Base-by-base conservation (phyloP, 1,140 invertebrate genomes). In the Lepidurus packardi region DNA sequence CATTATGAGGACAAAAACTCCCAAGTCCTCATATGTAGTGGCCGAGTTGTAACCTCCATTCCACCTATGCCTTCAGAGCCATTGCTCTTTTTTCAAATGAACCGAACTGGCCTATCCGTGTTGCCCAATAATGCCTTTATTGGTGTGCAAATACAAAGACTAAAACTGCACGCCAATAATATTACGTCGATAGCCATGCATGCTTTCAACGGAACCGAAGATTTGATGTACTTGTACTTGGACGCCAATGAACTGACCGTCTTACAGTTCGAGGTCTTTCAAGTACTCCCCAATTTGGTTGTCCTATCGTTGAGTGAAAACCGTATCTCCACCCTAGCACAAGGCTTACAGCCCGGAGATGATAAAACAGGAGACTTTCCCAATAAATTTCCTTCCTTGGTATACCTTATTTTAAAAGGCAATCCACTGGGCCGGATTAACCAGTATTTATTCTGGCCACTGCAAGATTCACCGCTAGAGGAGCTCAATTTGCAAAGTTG, bases 401-500 rank as follows among this genome's bases (percentile, higher is more conserved):
- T 25, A 41, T 78, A 78, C 34, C 73, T 80, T 21, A 45, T 78
- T 34, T 41, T 80, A 25, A 16, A 42, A 10, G 43, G 74, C 24
- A 80, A 80, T 42, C 79, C 79, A 16, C n/a, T 80, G 4, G 73
- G 73, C 9, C 7, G 47, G 16, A 43, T 80, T 34, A 78, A 74
- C n/a, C 47, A 74, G 73, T 77, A 78, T 74, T 44, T 74, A 13
- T 80, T 80, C 43, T 47, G 43, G 73, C 42, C 47, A 13, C 43
- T 80, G 53, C 16, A 73, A 24, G 42, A 80, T 24, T 73, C 45
- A 16, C 65, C 21, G 21, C 10, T 80, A n/a, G 76, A 74, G 43
- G 79, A 80, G 65, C 76, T 80, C n/a, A 80, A 78, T 75, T 73
- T 80, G 11, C 77, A 80, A 74, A 73, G 53, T n/a, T 80, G 79